phyloP scores from a whole-genome alignment of 2,113 vertebrate species.

The Rhipidura dahli region DNA sequence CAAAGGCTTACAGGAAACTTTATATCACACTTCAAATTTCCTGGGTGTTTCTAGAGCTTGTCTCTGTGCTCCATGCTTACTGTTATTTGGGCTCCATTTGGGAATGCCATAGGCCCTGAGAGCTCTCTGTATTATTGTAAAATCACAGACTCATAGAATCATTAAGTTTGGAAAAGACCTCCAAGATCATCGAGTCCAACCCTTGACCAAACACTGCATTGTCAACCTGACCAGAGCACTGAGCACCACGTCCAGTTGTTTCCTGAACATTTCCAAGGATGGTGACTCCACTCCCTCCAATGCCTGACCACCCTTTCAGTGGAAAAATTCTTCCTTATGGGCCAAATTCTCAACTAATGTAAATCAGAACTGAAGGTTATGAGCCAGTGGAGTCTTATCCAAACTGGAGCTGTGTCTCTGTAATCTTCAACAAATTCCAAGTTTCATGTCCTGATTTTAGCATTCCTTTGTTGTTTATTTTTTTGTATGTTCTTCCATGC shows the following conservation, averaged over 20 bases:
- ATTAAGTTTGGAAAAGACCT: neutral
- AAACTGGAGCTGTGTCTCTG: neutral
- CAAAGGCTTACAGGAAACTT: constrained; percentile 39
- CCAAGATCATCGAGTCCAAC: neutral
- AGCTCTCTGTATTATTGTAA: neutral
- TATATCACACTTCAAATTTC: constrained; percentile 35
- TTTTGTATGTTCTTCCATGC: neutral
- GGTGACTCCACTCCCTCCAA: neutral
- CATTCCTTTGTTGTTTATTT: neutral
- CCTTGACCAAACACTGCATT: fast-evolving
- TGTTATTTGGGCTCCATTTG: neutral
- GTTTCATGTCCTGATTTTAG: neutral
- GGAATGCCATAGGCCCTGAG: neutral
- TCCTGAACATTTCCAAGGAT: neutral
- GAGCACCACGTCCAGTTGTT: neutral
- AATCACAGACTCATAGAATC: neutral
- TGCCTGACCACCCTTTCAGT: neutral
- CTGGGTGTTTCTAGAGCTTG: neutral
- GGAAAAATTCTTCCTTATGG: neutral
- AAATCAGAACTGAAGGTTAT: neutral
- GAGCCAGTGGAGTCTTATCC: neutral
- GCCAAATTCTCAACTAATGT: neutral
- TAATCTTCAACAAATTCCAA: neutral
- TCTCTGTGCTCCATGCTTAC: neutral
- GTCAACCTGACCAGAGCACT: neutral